Percentiles rank a stretch among this genome's conserved stretches.
phyloP scores from a whole-genome alignment of 2,888 invertebrate genomes.

The Linhomoeus sp. region DNA sequence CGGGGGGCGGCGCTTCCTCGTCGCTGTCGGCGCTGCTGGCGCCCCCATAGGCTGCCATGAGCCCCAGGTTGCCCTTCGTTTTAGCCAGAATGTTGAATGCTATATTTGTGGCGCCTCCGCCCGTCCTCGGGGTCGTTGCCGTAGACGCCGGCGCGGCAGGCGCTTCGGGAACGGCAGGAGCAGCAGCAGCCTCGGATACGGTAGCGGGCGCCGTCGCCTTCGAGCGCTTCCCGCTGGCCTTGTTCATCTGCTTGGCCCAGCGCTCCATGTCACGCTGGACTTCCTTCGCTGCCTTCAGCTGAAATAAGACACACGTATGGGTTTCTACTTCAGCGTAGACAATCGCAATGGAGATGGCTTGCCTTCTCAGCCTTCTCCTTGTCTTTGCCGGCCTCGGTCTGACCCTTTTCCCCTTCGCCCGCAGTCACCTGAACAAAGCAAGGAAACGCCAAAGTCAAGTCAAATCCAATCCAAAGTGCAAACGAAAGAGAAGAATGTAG shows the following conservation, averaged over 20 bases:
- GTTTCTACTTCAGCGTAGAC: neutral
- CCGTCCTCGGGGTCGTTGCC: neutral
- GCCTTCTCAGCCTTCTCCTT: constrained; percentile 47
- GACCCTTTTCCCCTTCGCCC: constrained; percentile 29
- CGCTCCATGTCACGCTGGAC: constrained; percentile 51
- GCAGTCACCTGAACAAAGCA: no score
- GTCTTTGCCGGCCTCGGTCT: constrained; percentile 33
- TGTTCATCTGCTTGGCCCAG: constrained; percentile 92
- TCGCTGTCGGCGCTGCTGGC: neutral
- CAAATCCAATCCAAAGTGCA: no score
- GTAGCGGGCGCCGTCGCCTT: constrained; percentile 2
- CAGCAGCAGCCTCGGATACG: no score
- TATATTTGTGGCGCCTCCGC: no score
- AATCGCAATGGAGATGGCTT: neutral
- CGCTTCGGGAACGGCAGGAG: no score
- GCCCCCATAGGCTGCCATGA: no score
- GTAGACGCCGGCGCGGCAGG: neutral
- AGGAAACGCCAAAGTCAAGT: no score
- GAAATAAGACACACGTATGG: neutral
- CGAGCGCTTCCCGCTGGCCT: constrained; percentile 46
- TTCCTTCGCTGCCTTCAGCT: constrained; percentile 14
- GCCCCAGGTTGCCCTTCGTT: no score
- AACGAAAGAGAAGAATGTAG: no score
- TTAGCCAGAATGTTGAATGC: no score
- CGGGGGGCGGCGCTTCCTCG: neutral